A percentile compares a stretch with the other conserved stretches of the same genome.
Evolutionary conservation across 2,113 vertebrate species (phyloP).

Genomic region (Tyto alba): DNA sequence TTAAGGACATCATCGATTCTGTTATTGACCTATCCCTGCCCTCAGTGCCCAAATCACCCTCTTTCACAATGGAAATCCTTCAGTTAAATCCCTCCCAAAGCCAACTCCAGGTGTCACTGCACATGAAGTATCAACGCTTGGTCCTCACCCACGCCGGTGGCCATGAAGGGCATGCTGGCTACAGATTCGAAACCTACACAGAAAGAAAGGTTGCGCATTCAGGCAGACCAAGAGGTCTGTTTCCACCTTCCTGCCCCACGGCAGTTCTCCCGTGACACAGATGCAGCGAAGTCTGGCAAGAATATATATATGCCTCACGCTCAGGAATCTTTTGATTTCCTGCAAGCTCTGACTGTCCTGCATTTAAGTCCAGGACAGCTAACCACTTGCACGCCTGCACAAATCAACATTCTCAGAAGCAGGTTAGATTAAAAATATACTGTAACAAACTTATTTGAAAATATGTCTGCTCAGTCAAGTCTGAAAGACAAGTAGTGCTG

Average conservation of each 20-base stretch:
- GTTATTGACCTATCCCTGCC: not conserved
- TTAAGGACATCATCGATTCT: not conserved
- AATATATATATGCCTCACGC: not conserved
- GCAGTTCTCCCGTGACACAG: not conserved
- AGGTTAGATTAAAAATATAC: conserved; percentile 3
- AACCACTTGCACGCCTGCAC: not conserved
- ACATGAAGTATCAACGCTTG: not conserved
- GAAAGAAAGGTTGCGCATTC: not conserved
- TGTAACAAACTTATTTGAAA: not conserved
- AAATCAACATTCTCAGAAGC: not conserved
- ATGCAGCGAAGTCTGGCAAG: not conserved
- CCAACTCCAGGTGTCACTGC: not conserved
- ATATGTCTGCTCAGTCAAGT: not conserved
- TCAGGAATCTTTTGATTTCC: not conserved
- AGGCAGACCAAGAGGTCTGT: not conserved
- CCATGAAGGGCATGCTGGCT: not conserved
- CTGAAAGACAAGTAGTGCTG: not conserved
- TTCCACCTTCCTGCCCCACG: not conserved
- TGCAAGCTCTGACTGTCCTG: not conserved
- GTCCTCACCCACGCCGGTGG: not conserved
- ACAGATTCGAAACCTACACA: not conserved
- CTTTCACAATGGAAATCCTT: not conserved
- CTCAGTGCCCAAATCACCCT: not conserved
- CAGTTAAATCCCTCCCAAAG: not conserved
- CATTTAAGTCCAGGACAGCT: not conserved